phyloP scores from a whole-genome alignment of 2,888 invertebrate species.

The Pogonocherus hispidulus region DNA sequence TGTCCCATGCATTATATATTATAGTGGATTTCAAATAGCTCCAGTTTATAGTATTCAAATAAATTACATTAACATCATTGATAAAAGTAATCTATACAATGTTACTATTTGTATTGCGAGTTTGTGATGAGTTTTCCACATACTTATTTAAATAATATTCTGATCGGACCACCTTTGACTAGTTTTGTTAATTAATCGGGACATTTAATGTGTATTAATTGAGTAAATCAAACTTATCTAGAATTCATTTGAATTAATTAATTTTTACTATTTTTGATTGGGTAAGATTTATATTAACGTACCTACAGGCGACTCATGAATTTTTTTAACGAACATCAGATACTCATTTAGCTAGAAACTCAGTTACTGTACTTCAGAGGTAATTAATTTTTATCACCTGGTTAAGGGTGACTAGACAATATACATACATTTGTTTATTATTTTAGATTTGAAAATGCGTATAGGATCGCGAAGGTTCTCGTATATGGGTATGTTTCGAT shows the following conservation, averaged over 20 bases:
- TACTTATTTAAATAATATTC: constrained; percentile 4
- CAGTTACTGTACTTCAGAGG: too few relatives aligned
- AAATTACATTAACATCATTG: neutral
- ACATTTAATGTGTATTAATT: neutral
- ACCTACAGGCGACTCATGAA: too few relatives aligned
- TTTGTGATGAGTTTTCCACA: constrained; percentile 1
- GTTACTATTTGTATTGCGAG: neutral
- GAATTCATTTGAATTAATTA: neutral
- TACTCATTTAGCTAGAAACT: too few relatives aligned
- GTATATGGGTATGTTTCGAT: too few relatives aligned
- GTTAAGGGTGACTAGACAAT: too few relatives aligned
- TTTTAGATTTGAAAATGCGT: too few relatives aligned
- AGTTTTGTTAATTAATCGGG: neutral
- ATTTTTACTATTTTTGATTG: neutral
- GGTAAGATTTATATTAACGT: too few relatives aligned
- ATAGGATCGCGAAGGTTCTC: too few relatives aligned
- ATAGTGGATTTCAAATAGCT: neutral
- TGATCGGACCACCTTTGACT: neutral
- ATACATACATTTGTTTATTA: too few relatives aligned
- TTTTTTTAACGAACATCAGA: too few relatives aligned
- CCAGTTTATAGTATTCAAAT: neutral
- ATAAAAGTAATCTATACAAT: neutral
- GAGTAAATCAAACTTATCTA: neutral
- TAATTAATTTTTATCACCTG: too few relatives aligned
- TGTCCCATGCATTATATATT: neutral